phyloP scores from a whole-genome alignment of 2,888 invertebrate genomes.

The Melanostoma mellinum region DNA sequence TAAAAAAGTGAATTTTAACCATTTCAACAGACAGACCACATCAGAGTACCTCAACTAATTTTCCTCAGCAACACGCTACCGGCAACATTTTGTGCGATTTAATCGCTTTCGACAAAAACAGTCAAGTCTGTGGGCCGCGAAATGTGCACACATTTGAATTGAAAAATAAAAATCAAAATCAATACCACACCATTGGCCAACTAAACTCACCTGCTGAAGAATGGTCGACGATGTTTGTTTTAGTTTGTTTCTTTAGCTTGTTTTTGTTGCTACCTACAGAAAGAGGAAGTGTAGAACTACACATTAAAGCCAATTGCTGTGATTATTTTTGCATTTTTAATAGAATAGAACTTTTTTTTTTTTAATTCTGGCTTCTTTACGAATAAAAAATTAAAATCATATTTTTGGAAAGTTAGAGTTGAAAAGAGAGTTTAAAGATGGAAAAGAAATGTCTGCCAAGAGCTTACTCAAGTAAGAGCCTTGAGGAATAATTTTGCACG shows the following conservation, averaged over 20 bases:
- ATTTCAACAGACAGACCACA: background rate
- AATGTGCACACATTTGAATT: slow-evolving; percentile 21
- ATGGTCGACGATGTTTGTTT: background rate
- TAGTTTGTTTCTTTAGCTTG: too few relatives aligned
- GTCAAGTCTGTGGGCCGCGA: slow-evolving; percentile 10
- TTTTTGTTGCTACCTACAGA: background rate
- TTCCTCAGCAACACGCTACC: background rate
- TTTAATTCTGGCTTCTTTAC: too few relatives aligned
- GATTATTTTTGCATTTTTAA: too few relatives aligned
- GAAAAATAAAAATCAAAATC: slow-evolving; percentile 12
- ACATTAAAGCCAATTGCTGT: slow-evolving; percentile 24
- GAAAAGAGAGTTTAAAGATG: too few relatives aligned
- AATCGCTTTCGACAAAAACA: slow-evolving; percentile 16
- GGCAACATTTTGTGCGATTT: slow-evolving; percentile 5
- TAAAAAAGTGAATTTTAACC: background rate
- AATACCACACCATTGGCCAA: slow-evolving; percentile 26
- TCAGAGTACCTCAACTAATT: slow-evolving; percentile 64
- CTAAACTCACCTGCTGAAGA: background rate
- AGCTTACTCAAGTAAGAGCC: too few relatives aligned
- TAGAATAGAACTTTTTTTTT: too few relatives aligned
- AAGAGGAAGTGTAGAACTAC: slow-evolving; percentile 24
- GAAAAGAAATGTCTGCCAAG: too few relatives aligned
- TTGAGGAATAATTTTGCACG: too few relatives aligned
- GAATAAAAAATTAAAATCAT: too few relatives aligned
- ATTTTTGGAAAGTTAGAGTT: too few relatives aligned